phyloP scores from a whole-genome alignment of 2,888 invertebrate genomes.

The Augochlorella aurata region DNA sequence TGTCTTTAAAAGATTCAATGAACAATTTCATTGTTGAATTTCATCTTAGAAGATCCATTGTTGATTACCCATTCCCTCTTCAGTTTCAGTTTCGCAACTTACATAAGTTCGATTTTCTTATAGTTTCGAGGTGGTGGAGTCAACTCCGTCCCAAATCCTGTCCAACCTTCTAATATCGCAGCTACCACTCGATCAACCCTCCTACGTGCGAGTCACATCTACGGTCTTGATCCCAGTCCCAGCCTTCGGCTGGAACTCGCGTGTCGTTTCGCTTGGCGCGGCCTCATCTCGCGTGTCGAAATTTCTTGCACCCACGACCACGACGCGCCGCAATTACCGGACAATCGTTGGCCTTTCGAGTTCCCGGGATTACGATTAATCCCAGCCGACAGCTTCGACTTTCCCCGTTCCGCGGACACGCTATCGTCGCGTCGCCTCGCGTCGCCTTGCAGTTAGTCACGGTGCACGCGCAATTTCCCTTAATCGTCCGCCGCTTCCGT shows the following conservation, averaged over 20 bases:
- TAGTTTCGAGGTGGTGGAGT: too few relatives aligned
- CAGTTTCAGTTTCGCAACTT: too few relatives aligned
- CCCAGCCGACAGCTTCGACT: constrained; percentile 30
- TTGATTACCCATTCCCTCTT: too few relatives aligned
- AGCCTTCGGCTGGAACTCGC: not conserved
- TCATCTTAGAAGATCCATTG: too few relatives aligned
- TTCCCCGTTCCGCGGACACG: constrained; percentile 24
- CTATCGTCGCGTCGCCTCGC: constrained; percentile 7
- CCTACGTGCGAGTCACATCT: too few relatives aligned
- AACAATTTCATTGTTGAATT: too few relatives aligned
- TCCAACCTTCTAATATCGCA: too few relatives aligned
- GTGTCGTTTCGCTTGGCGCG: not conserved
- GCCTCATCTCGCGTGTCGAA: constrained; percentile 6
- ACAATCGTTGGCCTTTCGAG: constrained; percentile 17
- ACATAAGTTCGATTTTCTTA: too few relatives aligned
- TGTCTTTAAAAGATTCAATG: too few relatives aligned
- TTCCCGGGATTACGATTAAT: constrained; percentile 38
- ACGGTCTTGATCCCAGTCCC: too few relatives aligned
- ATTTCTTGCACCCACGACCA: not conserved
- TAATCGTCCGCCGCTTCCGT: constrained; percentile 52
- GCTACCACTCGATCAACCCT: too few relatives aligned
- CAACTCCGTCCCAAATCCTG: too few relatives aligned
- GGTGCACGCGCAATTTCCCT: constrained; percentile 43
- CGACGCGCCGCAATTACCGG: constrained; percentile 14
- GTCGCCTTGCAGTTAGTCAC: constrained; percentile 42